Percentiles rank a stretch among this genome's conserved stretches.
phyloP scores from a whole-genome alignment of 2,888 invertebrate species.

The Muscina levida region DNA sequence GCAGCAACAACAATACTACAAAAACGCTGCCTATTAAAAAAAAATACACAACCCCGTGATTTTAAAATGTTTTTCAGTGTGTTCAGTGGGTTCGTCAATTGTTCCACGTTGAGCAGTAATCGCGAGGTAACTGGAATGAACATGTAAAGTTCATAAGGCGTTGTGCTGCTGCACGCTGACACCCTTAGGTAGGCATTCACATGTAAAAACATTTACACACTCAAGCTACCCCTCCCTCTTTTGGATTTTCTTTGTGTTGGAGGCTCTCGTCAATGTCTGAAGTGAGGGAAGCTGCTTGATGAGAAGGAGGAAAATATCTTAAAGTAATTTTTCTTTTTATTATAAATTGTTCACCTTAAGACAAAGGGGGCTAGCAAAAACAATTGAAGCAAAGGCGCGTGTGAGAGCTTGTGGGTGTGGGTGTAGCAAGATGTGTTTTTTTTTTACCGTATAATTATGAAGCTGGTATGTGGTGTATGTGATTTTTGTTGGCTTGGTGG shows the following conservation, averaged over 20 bases:
- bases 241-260: no score
- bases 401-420: background rate
- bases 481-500: background rate
- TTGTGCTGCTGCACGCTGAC: no score
- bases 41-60: background rate
- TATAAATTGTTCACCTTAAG: conserved; percentile 13
- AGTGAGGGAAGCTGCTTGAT: no score
- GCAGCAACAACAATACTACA: background rate
- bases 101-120: background rate
- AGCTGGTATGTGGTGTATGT: no score
- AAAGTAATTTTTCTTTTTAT: conserved; percentile 9
- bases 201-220: background rate
- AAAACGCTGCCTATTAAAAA: background rate
- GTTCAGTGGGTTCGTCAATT: conserved; percentile 4
- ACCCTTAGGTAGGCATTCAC: background rate
- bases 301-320: background rate
- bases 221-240: background rate
- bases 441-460: no score
- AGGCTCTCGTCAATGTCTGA: no score
- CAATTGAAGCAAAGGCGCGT: background rate
- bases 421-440: no score
- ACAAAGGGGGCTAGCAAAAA: background rate
- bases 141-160: no score
- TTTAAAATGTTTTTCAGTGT: no score
- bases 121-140: no score